These are phyloP conservation scores for Anagyrus pseudococci DNA, from an alignment of 2,888 invertebrate genomes.

Conservation along the genomic window DNA sequence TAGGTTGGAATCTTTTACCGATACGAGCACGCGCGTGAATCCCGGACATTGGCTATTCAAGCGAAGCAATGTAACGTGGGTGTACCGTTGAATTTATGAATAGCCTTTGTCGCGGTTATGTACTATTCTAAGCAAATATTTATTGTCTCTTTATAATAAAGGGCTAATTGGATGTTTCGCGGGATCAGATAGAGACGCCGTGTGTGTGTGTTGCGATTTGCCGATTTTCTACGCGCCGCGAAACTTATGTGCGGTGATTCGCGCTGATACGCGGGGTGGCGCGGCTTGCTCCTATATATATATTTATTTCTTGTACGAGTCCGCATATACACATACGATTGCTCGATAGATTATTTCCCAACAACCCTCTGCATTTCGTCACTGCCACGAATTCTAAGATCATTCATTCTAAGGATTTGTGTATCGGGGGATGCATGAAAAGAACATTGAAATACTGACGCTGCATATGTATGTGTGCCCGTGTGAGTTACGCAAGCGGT, in stretches of 20 bases:
- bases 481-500: no score
- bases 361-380: neutral
- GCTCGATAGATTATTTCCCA: constrained; percentile 3
- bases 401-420: neutral
- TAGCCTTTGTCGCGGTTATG: neutral
- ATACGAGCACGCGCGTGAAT: neutral
- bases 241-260: neutral
- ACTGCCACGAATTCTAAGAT: neutral
- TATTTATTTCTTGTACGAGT: neutral
- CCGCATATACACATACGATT: neutral
- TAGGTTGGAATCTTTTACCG: neutral
- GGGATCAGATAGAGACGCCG: neutral
- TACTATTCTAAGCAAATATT: constrained; percentile 4
- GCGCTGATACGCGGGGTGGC: constrained; percentile 2
- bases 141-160: constrained; percentile 6
- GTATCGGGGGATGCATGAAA: neutral
- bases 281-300: neutral
- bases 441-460: no score
- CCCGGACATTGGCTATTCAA: neutral
- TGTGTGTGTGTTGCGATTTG: neutral
- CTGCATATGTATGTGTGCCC: no score
- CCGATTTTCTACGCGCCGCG: constrained; percentile 1
- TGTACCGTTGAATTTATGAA: neutral
- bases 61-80: neutral
- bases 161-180: constrained; percentile 19